A percentile compares a stretch with the other conserved stretches of the same genome.
These are phyloP conservation scores for Aselliscus stoliczkanus DNA, from an alignment of 2,797 vertebrate genomes.

Conservation along the genomic window DNA sequence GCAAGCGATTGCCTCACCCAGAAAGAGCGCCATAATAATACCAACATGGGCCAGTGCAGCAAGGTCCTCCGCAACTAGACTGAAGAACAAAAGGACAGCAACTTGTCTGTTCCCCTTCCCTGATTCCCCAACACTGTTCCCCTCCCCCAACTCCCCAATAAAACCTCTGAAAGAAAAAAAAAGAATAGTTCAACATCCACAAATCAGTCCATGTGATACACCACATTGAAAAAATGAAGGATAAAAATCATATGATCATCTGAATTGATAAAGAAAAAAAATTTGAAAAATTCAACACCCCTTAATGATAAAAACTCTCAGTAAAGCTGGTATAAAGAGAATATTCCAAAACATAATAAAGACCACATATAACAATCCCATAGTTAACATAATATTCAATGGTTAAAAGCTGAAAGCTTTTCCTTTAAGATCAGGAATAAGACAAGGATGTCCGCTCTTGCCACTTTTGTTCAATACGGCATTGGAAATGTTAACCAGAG, in stretches of 20 bases:
- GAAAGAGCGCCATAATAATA: too few species aligned
- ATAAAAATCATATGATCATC: not conserved
- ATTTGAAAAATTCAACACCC: not conserved
- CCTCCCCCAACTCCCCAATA: too few species aligned
- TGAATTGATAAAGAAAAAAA: not conserved
- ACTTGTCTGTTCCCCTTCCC: too few species aligned
- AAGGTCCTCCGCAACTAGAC: too few species aligned
- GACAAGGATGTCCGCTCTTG: not conserved
- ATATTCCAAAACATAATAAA: not conserved
- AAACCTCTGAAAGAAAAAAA: too few species aligned
- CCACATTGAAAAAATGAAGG: not conserved
- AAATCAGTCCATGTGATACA: not conserved
- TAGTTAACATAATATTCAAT: not conserved
- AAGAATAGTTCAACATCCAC: not conserved
- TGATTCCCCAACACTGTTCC: too few species aligned
- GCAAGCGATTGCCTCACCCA: too few species aligned
- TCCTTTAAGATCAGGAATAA: not conserved
- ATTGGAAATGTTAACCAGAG: not conserved
- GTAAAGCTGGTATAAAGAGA: not conserved
- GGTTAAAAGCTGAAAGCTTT: not conserved
- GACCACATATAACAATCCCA: not conserved
- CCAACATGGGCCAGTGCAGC: too few species aligned
- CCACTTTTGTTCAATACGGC: not conserved
- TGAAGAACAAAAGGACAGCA: too few species aligned
- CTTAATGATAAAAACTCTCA: not conserved